Base-by-base conservation (phyloP, 2,113 vertebrate species). In the Sceloporus tristichus region DNA sequence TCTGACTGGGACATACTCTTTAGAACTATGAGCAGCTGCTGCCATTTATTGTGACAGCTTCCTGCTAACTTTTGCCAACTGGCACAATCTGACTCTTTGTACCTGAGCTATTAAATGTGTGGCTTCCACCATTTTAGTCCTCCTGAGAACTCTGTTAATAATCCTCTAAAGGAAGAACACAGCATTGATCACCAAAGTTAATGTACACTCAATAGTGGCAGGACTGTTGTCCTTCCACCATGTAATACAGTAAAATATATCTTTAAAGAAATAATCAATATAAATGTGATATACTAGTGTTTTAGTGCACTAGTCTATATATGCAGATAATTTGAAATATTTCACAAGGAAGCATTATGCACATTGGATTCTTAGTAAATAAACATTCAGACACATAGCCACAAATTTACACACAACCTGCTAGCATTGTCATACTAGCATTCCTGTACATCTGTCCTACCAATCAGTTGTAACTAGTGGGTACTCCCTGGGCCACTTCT, bases 1-100 rank as follows among this genome's bases (percentile, higher is more conserved):
- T 98, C 98, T 99, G 98, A 98, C 98, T 99, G 98, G 98, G 98
- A 99, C 98, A 98, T 98, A 98, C 98, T 98, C 98, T 98, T 98
- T 98, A 98, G 98, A 99, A 99, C 98, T 98, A 98, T 97, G 98
- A 99, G 98, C 99, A 99, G 98, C 98, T 99, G 99, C 98, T 99
- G 98, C 98, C 99, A 99, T 99, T 99, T 99, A 99, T 98, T 98
- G 98, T 98, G 98, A 99, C 98, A 99, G 98, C 98, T 99, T 98
- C 98, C 98, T 98, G 98, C 98, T 99, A 99, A 98, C 98, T 98
- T 98, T 98, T 98, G 98, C 98, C 99, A 99, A 98, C 98, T 99
- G 99, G 98, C 98, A 98, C 97, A 97, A 96, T 96, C 96, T 96
- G 97, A 98, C 96, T 98, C 97, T 97, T 98, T 98, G 96, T 98